These are phyloP conservation scores for Dicaeum eximium DNA, from an alignment of 2,113 vertebrate species.

Conservation along the genomic window DNA sequence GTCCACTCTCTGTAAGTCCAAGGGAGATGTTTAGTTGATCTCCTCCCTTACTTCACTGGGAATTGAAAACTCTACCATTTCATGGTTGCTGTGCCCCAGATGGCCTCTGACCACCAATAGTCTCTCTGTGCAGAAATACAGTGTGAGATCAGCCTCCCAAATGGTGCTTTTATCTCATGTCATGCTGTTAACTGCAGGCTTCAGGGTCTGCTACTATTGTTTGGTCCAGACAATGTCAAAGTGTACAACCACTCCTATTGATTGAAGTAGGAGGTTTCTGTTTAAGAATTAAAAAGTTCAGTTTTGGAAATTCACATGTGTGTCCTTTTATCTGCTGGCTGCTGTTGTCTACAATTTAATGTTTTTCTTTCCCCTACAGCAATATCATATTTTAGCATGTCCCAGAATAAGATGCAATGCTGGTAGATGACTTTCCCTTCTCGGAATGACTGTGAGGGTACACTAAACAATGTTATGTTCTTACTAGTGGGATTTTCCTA, in stretches of 20 bases:
- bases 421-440: not conserved
- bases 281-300: not conserved
- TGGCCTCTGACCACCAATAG: rapidly evolving
- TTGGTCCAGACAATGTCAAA: not conserved
- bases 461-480: not conserved
- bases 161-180: not conserved
- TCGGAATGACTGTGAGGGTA: not conserved
- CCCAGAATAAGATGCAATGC: not conserved
- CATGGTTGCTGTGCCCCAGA: not conserved
- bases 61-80: not conserved
- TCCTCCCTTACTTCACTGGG: not conserved
- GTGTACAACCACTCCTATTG: not conserved
- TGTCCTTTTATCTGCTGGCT: not conserved
- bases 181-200: not conserved
- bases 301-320: not conserved
- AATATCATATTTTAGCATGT: not conserved
- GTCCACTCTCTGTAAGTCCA: not conserved
- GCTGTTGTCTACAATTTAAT: not conserved
- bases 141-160: not conserved
- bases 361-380: not conserved
- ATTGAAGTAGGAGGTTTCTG: not conserved
- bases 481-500: not conserved
- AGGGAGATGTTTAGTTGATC: not conserved
- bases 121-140: not conserved
- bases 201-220: not conserved